A percentile compares a stretch with the other conserved stretches of the same genome.
These are phyloP conservation scores for Gastrophysa polygoni DNA, from an alignment of 2,888 invertebrate species.

Conservation along the genomic window DNA sequence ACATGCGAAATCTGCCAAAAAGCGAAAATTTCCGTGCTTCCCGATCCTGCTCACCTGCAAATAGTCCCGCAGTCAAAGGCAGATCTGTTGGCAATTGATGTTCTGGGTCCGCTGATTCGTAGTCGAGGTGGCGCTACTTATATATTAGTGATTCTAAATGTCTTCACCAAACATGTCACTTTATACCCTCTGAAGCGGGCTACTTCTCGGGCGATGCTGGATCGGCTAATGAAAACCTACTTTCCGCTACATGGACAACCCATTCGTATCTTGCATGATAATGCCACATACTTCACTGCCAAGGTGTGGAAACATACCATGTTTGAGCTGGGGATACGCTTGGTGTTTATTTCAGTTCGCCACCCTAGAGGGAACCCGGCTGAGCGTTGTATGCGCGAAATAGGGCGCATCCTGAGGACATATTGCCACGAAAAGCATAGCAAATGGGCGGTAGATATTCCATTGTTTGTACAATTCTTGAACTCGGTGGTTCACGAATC, in stretches of 20 bases:
- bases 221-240: conserved; percentile 3
- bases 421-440: too few species aligned
- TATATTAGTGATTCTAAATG: background rate
- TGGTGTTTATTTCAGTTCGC: background rate
- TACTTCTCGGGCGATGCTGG: conserved; percentile 4
- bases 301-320: conserved; percentile 6
- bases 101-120: conserved; percentile 6
- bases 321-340: background rate
- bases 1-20: conserved; percentile 15
- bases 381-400: background rate
- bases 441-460: too few species aligned
- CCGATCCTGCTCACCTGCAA: conserved; percentile 10
- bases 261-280: conserved; percentile 7
- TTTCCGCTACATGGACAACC: background rate
- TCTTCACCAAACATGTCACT: background rate
- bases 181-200: conserved; percentile 12
- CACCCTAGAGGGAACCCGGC: conserved; percentile 12
- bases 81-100: conserved; percentile 8
- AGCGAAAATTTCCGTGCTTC: conserved; percentile 14
- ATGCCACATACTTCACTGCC: conserved; percentile 17
- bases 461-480: too few species aligned
- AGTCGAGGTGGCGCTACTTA: conserved; percentile 6
- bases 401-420: too few species aligned
- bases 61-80: conserved; percentile 7
- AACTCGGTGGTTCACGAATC: too few species aligned